Base-by-base conservation (phyloP, 2,888 invertebrate genomes). In the Anagyrus pseudococci region DNA sequence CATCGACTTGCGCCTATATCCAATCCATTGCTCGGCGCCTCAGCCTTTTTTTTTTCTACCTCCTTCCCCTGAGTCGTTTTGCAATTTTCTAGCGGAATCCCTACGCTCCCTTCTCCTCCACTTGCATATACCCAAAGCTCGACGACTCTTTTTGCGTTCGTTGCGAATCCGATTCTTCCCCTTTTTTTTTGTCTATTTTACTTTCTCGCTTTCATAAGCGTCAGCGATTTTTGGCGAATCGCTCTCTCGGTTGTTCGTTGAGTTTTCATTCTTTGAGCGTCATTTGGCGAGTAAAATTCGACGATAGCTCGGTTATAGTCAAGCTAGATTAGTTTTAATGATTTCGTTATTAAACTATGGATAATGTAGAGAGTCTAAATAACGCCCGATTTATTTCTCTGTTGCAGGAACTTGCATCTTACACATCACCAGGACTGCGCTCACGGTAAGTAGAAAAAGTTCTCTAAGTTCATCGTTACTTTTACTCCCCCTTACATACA, bases 381-480 rank as follows among this genome's bases (percentile, higher is more conserved):
- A 19, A 44, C 22, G 22, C 22, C 15, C 1, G 19, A 4, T 17
- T 22, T 26, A 19, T 22, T 23, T 52, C 23, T 37, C 22, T 64
- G 60, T 64, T 64, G 1, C 64, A 64, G 64, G 72, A 68, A 70
- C 73, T 73, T 71, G 71, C 76, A 75, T 74, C 76, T 76, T 76
- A 72, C 70, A 72, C 73, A 78, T 75, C 76, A 71, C 73, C 75
- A 75, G 77, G 73, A 72, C 75, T 72, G 74, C 77, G 73, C 75
- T 75, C 69, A 77, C 66, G 72, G 80, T 80, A 71, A 80, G 80
- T 80, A 71, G 61, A 15, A 62, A 56, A 57, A 57, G 13, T 26
- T 29, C 17, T 41, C 26, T n/a, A n/a, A n/a, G 6, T 2, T 15
- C 15, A 44, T 47, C n/a, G 13, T 49, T 43, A 25, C 13, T n/a